Evolutionary conservation across 2,888 invertebrate species (phyloP).

Genomic region (Noctua fimbriata): DNA sequence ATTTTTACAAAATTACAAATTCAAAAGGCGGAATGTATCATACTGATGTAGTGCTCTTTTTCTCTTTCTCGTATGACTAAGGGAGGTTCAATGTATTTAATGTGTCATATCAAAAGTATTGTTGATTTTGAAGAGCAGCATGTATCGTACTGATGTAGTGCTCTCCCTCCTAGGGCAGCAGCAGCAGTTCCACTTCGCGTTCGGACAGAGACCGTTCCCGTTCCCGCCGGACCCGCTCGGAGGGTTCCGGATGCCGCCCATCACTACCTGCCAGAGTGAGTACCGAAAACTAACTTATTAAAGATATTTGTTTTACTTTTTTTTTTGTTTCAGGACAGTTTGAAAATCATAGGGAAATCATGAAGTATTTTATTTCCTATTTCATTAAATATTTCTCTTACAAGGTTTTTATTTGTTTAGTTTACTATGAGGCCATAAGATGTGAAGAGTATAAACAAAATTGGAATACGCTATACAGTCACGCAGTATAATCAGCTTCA

Average conservation of each 20-base stretch:
- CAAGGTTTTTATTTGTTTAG: not conserved
- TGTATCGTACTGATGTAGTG: slow-evolving; percentile 93
- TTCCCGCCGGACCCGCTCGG: slow-evolving; percentile 97
- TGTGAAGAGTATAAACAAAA: not conserved
- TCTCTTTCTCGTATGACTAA: not conserved
- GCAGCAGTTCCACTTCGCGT: slow-evolving; percentile 98
- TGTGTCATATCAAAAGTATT: slow-evolving; percentile 47
- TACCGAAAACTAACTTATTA: slow-evolving; percentile 73
- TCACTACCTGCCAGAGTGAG: slow-evolving; percentile 97
- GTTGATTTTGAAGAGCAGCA: slow-evolving; percentile 81
- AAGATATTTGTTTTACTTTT: not conserved
- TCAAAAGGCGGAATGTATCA: too few relatives aligned
- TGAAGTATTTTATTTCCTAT: not conserved
- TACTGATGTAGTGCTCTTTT: not conserved
- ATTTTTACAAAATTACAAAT: not conserved
- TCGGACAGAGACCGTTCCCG: slow-evolving; percentile 96
- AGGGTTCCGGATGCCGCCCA: slow-evolving; percentile 96
- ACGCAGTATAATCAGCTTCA: too few relatives aligned
- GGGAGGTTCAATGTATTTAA: not conserved
- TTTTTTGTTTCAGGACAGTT: too few relatives aligned
- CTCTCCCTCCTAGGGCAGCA: slow-evolving; percentile 98
- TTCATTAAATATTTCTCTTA: not conserved
- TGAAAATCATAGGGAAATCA: too few relatives aligned
- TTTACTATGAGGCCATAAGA: too few relatives aligned
- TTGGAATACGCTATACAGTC: too few relatives aligned